Percentiles rank a stretch among this genome's conserved stretches.
These are phyloP conservation scores for Myrmophylax atrothorax DNA, from an alignment of 2,113 vertebrate genomes.

Conservation along the genomic window DNA sequence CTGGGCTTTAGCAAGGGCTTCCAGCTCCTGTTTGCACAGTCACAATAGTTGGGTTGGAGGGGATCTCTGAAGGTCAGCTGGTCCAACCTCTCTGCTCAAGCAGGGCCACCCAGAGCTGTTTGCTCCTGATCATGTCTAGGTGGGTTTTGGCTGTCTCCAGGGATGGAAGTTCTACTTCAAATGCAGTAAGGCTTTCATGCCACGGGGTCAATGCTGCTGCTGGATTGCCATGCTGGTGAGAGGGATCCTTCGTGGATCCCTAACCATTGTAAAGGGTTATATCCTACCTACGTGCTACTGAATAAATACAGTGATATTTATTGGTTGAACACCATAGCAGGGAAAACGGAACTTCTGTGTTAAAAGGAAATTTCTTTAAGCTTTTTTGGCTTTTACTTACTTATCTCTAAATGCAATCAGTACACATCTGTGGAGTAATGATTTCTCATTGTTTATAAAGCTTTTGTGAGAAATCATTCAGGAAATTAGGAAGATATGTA, in stretches of 20 bases:
- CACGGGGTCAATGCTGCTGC: neutral
- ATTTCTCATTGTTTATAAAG: neutral
- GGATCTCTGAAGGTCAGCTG: neutral
- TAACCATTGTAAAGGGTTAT: neutral
- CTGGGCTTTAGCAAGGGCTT: neutral
- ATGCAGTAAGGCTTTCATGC: neutral
- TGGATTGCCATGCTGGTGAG: neutral
- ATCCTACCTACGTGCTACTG: neutral
- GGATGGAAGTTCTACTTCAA: neutral
- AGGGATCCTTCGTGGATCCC: neutral
- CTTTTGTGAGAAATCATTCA: neutral
- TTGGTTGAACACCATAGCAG: neutral
- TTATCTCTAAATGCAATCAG: neutral
- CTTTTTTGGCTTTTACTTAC: neutral
- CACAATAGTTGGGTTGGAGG: neutral
- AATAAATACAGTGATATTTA: neutral
- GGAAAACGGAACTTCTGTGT: neutral
- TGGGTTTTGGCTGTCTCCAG: neutral
- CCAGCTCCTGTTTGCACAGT: neutral
- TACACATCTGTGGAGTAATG: neutral
- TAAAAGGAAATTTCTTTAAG: neutral
- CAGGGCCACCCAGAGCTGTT: neutral
- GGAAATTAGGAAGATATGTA: neutral
- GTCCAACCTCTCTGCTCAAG: neutral
- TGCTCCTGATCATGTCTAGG: neutral